Conservation (phyloP, 2,888 invertebrate genomes). For the Zhengitettix transpicula region DNA sequence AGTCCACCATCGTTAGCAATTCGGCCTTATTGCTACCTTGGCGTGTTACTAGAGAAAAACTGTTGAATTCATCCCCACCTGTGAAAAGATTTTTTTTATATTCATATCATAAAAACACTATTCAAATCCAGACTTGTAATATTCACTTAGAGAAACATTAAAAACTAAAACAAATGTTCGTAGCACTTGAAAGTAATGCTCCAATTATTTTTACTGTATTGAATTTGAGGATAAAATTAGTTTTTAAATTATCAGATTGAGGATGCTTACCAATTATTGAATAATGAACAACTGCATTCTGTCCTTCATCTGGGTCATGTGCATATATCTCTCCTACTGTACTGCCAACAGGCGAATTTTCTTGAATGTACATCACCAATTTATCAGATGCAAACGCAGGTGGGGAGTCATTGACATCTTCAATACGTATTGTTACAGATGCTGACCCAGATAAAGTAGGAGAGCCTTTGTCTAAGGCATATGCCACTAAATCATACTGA, state of each 20-base stretch:
- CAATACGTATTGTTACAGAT: constrained; percentile 56
- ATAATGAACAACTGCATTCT: constrained; percentile 83
- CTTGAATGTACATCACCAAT: constrained; percentile 74
- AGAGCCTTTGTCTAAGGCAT: constrained; percentile 56
- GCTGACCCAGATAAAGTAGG: constrained; percentile 19
- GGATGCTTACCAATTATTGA: constrained; percentile 59
- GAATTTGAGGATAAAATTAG: no score
- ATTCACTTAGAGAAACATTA: neutral
- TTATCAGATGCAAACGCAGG: constrained; percentile 79
- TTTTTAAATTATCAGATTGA: neutral
- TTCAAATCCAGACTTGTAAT: neutral
- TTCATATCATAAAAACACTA: neutral
- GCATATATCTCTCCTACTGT: constrained; percentile 82
- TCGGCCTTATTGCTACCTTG: constrained; percentile 76
- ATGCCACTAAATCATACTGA: constrained; percentile 66
- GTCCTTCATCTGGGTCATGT: constrained; percentile 82
- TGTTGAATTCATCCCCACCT: constrained; percentile 75
- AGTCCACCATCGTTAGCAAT: constrained; percentile 70
- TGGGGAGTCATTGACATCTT: constrained; percentile 81
- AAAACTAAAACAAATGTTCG: no score
- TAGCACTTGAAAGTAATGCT: no score
- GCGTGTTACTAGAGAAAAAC: constrained; percentile 64
- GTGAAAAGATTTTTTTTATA: neutral
- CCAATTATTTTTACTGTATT: no score
- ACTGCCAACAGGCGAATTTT: constrained; percentile 93